These are phyloP conservation scores for Synergus umbraculus DNA, from an alignment of 2,888 invertebrate genomes.

Conservation along the genomic window DNA sequence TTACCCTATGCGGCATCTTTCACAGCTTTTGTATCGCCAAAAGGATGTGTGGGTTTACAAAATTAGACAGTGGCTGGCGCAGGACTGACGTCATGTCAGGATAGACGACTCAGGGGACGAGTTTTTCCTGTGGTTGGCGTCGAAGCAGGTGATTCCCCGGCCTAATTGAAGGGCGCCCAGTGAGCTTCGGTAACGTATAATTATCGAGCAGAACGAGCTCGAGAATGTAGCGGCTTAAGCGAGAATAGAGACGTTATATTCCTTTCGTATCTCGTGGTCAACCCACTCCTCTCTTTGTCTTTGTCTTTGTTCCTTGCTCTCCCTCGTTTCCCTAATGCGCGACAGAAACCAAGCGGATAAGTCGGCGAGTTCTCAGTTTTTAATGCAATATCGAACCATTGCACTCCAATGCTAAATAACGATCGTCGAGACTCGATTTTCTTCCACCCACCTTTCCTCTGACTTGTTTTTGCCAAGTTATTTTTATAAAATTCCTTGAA, in stretches of 20 bases:
- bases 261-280: constrained; percentile 53
- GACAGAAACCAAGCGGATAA: constrained; percentile 16
- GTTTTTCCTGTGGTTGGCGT: constrained; percentile 61
- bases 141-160: constrained; percentile 70
- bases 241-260: constrained; percentile 75
- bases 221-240: constrained; percentile 70
- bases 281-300: constrained; percentile 44
- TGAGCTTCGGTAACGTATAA: constrained; percentile 72
- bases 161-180: constrained; percentile 73
- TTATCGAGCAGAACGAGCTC: constrained; percentile 73
- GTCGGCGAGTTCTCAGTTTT: constrained; percentile 5
- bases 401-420: background rate
- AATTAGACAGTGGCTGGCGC: background rate
- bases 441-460: background rate
- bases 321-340: constrained; percentile 9
- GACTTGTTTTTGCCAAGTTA: background rate
- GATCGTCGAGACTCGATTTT: background rate
- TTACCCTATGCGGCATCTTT: background rate
- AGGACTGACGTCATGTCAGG: background rate
- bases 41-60: background rate
- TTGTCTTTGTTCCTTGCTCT: constrained; percentile 19
- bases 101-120: constrained; percentile 50
- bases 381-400: constrained; percentile 11
- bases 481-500: background rate
- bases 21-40: background rate